phyloP scores from a whole-genome alignment of 2,888 invertebrate genomes.

The Eustalomyia histrio region DNA sequence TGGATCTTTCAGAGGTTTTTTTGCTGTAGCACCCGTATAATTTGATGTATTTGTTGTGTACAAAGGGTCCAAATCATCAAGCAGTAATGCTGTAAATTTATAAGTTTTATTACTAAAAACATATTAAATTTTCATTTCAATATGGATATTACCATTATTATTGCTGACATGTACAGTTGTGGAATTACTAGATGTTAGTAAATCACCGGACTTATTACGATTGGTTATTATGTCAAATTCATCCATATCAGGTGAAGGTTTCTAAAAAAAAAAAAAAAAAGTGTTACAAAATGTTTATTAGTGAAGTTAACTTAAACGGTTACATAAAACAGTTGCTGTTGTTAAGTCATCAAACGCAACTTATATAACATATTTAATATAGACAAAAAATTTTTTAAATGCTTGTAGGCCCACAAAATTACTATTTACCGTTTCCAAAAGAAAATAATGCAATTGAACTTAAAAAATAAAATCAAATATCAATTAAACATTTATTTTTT shows the following conservation, averaged over 20 bases:
- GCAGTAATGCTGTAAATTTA: slow-evolving; percentile 73
- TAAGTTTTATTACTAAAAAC: background rate
- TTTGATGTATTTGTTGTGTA: slow-evolving; percentile 68
- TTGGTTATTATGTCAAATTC: slow-evolving; percentile 93
- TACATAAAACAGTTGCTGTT: too few species aligned
- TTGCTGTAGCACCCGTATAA: slow-evolving; percentile 74
- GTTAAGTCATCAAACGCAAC: too few species aligned
- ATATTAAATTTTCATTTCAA: background rate
- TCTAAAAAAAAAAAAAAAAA: slow-evolving; percentile 68
- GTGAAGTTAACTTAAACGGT: too few species aligned
- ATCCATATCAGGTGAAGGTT: slow-evolving; percentile 85
- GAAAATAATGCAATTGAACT: too few species aligned
- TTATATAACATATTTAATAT: too few species aligned
- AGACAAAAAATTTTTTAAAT: too few species aligned
- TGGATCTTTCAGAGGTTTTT: slow-evolving; percentile 87
- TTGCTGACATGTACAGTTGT: slow-evolving; percentile 75
- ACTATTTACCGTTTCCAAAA: too few species aligned
- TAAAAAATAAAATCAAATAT: too few species aligned
- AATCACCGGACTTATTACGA: slow-evolving; percentile 82
- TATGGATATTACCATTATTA: slow-evolving; percentile 73
- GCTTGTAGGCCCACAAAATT: too few species aligned
- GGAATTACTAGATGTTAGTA: slow-evolving; percentile 70
- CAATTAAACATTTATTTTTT: background rate
- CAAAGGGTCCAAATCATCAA: slow-evolving; percentile 79
- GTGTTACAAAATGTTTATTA: too few species aligned